Conservation (phyloP, 1,140 invertebrate species). For the Chrysoperla carnea region DNA sequence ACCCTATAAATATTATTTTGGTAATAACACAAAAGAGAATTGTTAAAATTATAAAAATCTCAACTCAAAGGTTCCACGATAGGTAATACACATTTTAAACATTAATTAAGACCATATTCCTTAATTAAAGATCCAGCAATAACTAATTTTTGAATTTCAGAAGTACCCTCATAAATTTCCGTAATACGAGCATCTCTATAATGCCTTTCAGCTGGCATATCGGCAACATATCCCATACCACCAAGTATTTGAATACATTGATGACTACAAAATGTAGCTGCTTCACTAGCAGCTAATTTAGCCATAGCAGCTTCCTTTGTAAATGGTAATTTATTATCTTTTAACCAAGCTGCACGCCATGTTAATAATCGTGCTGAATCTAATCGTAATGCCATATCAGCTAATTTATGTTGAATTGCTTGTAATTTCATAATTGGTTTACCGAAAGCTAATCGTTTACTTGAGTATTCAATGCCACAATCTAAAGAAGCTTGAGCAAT, state of each 20-base stretch:
- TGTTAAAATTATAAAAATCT: no score
- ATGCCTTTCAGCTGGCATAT: slow-evolving; percentile 78
- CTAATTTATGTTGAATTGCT: slow-evolving; percentile 63
- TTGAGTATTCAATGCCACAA: slow-evolving; percentile 67
- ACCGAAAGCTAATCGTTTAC: slow-evolving; percentile 63
- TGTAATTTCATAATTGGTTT: slow-evolving; percentile 58
- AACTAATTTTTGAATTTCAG: slow-evolving; percentile 79
- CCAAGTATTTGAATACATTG: slow-evolving; percentile 71
- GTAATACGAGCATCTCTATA: slow-evolving; percentile 74
- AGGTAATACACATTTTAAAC: no score
- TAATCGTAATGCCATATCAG: slow-evolving; percentile 67
- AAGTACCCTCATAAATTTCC: slow-evolving; percentile 78
- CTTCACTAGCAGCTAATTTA: slow-evolving; percentile 69
- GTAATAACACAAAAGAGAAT: no score
- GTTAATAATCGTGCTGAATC: slow-evolving; percentile 66
- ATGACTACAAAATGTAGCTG: slow-evolving; percentile 66
- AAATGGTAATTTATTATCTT: slow-evolving; percentile 38
- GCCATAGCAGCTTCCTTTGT: slow-evolving; percentile 74
- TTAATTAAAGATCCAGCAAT: slow-evolving; percentile 62
- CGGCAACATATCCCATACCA: slow-evolving; percentile 73
- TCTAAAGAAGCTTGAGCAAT: slow-evolving; percentile 74
- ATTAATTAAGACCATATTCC: slow-evolving; percentile 30
- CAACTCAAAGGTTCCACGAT: no score
- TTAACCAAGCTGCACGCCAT: slow-evolving; percentile 61
- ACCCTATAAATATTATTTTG: no score